Conservation (phyloP, 2,797 vertebrate species). For the Cuniculus paca region DNA sequence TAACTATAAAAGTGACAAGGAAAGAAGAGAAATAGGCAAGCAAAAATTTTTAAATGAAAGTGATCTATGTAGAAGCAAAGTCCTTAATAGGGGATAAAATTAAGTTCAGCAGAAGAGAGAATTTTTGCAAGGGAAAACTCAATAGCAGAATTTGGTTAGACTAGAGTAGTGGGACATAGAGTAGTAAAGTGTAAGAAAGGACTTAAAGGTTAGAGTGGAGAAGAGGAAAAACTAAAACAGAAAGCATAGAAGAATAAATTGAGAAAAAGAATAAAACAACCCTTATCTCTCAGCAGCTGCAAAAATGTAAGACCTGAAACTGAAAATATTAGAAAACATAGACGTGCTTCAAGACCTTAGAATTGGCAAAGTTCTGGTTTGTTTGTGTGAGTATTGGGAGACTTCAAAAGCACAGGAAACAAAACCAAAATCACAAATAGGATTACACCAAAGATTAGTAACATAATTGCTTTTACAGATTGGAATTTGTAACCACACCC, state of each 20-base stretch:
- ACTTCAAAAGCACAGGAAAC: background rate
- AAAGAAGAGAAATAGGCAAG: background rate
- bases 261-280: background rate
- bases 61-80: background rate
- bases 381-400: background rate
- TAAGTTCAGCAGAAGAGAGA: background rate
- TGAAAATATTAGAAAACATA: background rate
- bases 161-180: background rate
- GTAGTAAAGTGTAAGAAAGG: background rate
- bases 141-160: background rate
- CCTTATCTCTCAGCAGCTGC: background rate
- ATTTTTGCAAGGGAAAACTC: background rate
- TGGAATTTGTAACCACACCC: background rate
- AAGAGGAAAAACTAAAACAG: background rate
- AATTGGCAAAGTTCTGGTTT: no score
- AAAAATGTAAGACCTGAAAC: background rate
- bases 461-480: background rate
- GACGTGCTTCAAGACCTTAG: background rate
- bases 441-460: background rate
- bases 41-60: background rate
- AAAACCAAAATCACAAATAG: background rate
- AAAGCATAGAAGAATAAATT: background rate
- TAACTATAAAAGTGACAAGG: background rate
- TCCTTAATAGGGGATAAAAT: background rate
- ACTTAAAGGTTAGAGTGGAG: background rate